A percentile compares a stretch with the other conserved stretches of the same genome.
phyloP scores from a whole-genome alignment of 2,113 vertebrate species.

The Sturnus vulgaris region DNA sequence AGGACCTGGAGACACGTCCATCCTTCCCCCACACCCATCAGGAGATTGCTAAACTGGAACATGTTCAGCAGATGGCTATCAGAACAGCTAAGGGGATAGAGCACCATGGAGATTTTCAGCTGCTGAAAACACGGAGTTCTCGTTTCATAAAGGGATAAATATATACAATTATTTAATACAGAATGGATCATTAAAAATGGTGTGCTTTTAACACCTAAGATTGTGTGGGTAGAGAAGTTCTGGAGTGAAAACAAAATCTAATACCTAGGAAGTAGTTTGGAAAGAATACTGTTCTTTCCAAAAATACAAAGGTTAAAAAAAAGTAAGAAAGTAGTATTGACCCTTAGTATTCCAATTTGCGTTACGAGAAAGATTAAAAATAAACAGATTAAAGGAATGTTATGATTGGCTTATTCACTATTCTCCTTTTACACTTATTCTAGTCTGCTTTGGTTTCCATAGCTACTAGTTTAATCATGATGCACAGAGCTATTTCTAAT shows the following conservation, averaged over 20 bases:
- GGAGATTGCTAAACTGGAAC: neutral
- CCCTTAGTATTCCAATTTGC: slow-evolving; percentile 6
- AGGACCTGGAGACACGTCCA: neutral
- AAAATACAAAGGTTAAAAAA: neutral
- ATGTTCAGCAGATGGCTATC: neutral
- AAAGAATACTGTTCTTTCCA: neutral
- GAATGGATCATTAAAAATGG: neutral
- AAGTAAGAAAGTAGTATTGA: neutral
- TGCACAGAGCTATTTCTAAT: slow-evolving; percentile 78
- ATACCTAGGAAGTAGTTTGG: neutral
- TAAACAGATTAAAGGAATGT: slow-evolving; percentile 55
- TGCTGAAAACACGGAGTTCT: neutral
- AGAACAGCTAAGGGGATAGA: neutral
- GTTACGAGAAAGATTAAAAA: slow-evolving; percentile 47
- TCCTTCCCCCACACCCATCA: neutral
- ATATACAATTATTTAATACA: neutral
- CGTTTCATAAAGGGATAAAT: neutral
- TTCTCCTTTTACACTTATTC: slow-evolving; percentile 64
- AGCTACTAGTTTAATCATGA: slow-evolving; percentile 78
- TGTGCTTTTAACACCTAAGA: neutral
- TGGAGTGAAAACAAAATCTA: slow-evolving; percentile 14
- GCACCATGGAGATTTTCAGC: neutral
- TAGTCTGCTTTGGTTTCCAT: slow-evolving; percentile 75
- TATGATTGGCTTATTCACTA: slow-evolving; percentile 57
- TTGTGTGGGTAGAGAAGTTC: neutral